Conservation (phyloP, 2,113 vertebrate species). For the Potamarius usumacintae region DNA sequence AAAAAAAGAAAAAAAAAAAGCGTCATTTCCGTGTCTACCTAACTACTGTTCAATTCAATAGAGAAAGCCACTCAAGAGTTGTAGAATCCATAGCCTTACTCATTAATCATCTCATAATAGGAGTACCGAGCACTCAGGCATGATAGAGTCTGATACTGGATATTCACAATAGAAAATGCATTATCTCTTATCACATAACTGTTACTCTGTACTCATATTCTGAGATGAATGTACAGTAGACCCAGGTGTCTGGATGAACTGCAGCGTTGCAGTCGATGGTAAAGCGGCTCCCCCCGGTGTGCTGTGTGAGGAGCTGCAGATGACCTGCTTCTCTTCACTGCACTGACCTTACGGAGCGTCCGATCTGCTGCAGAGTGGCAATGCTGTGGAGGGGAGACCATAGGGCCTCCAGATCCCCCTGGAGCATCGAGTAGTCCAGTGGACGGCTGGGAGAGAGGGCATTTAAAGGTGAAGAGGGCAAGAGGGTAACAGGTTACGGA, state of each 20-base stretch:
- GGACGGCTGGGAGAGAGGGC: constrained; percentile 68
- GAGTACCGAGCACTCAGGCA: constrained; percentile 34
- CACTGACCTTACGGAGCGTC: constrained; percentile 74
- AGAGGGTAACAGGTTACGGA: constrained; percentile 8
- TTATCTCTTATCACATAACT: constrained; percentile 29
- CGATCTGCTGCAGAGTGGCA: constrained; percentile 75
- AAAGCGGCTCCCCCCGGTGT: constrained; percentile 29
- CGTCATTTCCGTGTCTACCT: not conserved
- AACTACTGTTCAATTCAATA: not conserved
- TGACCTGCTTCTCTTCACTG: constrained; percentile 32
- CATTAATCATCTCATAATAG: constrained; percentile 43
- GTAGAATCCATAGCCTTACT: constrained; percentile 1
- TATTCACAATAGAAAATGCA: not conserved
- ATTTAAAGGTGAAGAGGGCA: not conserved
- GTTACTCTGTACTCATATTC: constrained; percentile 39
- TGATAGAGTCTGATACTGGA: not conserved
- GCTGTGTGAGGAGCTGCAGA: constrained; percentile 48
- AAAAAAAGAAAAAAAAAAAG: not conserved
- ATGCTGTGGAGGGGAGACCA: constrained; percentile 79
- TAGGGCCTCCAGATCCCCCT: constrained; percentile 77
- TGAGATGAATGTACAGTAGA: constrained; percentile 41
- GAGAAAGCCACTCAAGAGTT: constrained; percentile 46
- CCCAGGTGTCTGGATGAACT: constrained; percentile 21
- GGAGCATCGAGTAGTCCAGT: constrained; percentile 73
- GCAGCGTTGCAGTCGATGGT: constrained; percentile 24